Percentiles rank a stretch among this genome's conserved stretches.
These are phyloP conservation scores for Tinea semifulvella DNA, from an alignment of 2,888 invertebrate genomes.

Conservation along the genomic window DNA sequence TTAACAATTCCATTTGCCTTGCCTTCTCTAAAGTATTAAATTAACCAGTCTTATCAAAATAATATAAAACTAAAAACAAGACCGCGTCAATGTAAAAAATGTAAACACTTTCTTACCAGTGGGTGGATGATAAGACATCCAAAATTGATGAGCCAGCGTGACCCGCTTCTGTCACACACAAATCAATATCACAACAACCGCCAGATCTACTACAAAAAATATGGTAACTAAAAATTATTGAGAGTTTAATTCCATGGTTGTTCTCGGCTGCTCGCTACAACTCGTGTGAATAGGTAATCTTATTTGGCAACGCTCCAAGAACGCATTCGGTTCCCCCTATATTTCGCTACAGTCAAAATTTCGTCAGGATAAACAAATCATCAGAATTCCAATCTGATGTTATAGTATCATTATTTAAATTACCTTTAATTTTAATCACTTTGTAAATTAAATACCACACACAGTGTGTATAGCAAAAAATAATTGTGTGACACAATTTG, in stretches of 20 bases:
- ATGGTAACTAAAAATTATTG: slow-evolving; percentile 42
- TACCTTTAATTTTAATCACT: background rate
- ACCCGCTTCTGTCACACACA: slow-evolving; percentile 16
- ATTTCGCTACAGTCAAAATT: slow-evolving; percentile 10
- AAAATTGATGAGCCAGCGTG: slow-evolving; percentile 87
- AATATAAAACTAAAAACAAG: no score
- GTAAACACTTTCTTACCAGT: slow-evolving; percentile 65
- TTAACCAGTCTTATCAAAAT: no score
- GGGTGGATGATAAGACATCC: slow-evolving; percentile 85
- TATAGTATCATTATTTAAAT: background rate
- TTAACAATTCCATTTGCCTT: no score
- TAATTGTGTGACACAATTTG: no score
- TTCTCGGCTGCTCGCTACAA: background rate
- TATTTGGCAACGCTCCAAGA: slow-evolving; percentile 7
- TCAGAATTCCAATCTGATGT: background rate
- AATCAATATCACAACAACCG: slow-evolving; percentile 4
- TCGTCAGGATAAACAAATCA: background rate
- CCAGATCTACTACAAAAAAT: slow-evolving; percentile 29
- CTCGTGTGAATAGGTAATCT: slow-evolving; percentile 6
- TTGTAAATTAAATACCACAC: no score
- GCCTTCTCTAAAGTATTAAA: no score
- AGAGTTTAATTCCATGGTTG: slow-evolving; percentile 55
- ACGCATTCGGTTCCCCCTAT: slow-evolving; percentile 10
- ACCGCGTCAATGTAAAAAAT: background rate
- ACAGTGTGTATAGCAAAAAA: no score